A percentile compares a stretch with the other conserved stretches of the same genome.
These are phyloP conservation scores for Nyctereutes procyonoides DNA, from an alignment of 2,113 vertebrate genomes.

Conservation along the genomic window DNA sequence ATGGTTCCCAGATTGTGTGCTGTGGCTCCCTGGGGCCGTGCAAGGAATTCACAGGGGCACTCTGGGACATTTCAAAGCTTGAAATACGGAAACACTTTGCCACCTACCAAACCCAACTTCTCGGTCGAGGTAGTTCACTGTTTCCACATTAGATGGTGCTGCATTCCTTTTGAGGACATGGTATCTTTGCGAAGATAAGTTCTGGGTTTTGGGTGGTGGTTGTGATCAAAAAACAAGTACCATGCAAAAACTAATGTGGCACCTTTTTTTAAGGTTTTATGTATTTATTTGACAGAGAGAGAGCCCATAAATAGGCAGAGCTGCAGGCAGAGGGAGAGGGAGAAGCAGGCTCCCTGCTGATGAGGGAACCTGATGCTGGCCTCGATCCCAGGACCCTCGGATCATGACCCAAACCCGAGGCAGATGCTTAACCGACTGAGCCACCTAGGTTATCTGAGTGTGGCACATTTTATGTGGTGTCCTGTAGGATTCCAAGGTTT, in stretches of 20 bases:
- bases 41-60: not conserved
- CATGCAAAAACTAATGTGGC: not conserved
- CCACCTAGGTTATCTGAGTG: not conserved
- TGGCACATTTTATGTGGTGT: not conserved
- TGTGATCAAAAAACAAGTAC: not conserved
- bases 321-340: too few species aligned
- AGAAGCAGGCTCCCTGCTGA: too few species aligned
- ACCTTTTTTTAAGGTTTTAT: too few species aligned
- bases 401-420: too few species aligned
- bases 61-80: not conserved
- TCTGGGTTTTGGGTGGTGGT: not conserved
- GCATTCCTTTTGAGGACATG: not conserved
- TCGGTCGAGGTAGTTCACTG: not conserved
- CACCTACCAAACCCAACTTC: not conserved
- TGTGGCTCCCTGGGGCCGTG: not conserved
- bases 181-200: not conserved
- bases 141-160: not conserved
- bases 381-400: too few species aligned
- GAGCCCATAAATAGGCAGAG: too few species aligned
- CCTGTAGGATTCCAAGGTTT: not conserved
- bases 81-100: not conserved
- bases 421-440: too few species aligned
- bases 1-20: not conserved
- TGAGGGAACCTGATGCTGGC: too few species aligned
- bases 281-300: too few species aligned